Percentiles rank a stretch among this genome's conserved stretches.
These are phyloP conservation scores for Parelbella ahira DNA, from an alignment of 2,888 invertebrate genomes.

Conservation along the genomic window DNA sequence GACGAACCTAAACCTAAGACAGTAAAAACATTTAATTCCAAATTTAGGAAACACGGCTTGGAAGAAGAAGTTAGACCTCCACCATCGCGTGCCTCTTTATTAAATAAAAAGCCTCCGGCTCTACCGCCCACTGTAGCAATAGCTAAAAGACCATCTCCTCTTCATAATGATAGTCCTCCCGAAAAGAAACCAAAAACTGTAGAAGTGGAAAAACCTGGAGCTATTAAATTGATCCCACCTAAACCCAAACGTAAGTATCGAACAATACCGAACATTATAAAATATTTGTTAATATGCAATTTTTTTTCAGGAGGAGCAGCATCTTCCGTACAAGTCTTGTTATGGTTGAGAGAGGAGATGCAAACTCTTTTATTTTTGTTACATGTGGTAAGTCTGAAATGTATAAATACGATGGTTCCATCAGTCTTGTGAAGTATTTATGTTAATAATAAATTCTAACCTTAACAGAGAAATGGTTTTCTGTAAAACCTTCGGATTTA, in stretches of 20 bases:
- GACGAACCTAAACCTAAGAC: slow-evolving; percentile 90
- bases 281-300: slow-evolving; percentile 61
- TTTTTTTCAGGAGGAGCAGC: slow-evolving; percentile 64
- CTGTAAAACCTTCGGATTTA: slow-evolving; percentile 25
- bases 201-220: slow-evolving; percentile 86
- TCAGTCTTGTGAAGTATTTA: slow-evolving; percentile 65
- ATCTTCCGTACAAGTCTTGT: not conserved
- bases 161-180: slow-evolving; percentile 77
- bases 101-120: slow-evolving; percentile 76
- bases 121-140: slow-evolving; percentile 65
- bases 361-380: slow-evolving; percentile 54
- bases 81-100: slow-evolving; percentile 84
- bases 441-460: slow-evolving; percentile 72
- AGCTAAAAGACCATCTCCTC: slow-evolving; percentile 73
- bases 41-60: slow-evolving; percentile 94
- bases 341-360: slow-evolving; percentile 23
- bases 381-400: slow-evolving; percentile 75
- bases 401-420: slow-evolving; percentile 68
- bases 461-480: slow-evolving; percentile 33
- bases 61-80: slow-evolving; percentile 94
- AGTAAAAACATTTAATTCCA: slow-evolving; percentile 94
- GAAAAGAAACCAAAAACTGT: slow-evolving; percentile 89
- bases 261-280: too few species aligned
- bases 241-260: slow-evolving; percentile 96
- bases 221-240: slow-evolving; percentile 92